Percentiles rank a stretch among this genome's conserved stretches.
phyloP scores from a whole-genome alignment of 2,888 invertebrate genomes.

The Rhopalosiphum nymphaeae region DNA sequence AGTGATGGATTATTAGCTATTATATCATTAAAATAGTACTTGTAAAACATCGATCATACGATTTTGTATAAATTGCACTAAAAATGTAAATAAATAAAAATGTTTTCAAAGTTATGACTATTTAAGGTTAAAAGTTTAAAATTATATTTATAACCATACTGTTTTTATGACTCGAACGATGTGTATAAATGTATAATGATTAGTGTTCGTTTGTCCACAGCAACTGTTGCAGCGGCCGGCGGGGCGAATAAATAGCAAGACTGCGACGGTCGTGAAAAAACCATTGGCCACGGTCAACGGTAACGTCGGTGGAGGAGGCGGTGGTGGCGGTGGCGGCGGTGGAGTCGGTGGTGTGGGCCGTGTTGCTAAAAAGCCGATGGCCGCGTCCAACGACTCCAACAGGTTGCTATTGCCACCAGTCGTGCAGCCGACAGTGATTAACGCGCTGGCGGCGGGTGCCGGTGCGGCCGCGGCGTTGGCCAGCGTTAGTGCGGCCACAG shows the following conservation, averaged over 20 bases:
- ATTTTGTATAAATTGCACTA: too few relatives aligned
- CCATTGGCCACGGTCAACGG: constrained; percentile 12
- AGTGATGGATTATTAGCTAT: too few relatives aligned
- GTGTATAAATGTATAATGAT: background rate
- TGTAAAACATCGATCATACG: too few relatives aligned
- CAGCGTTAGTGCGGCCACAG: constrained; percentile 30
- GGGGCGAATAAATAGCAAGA: background rate
- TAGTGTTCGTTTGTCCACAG: background rate
- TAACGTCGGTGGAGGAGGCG: background rate
- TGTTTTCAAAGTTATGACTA: too few relatives aligned
- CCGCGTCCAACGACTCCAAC: background rate
- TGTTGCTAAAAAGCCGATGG: background rate
- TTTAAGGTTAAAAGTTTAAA: background rate
- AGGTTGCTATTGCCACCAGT: constrained; percentile 35
- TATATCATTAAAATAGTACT: too few relatives aligned
- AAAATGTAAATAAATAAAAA: too few relatives aligned
- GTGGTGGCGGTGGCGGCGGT: background rate
- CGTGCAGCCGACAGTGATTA: constrained; percentile 46
- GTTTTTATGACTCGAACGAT: background rate
- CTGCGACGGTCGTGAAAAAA: background rate
- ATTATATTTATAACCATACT: background rate
- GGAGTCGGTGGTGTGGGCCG: background rate
- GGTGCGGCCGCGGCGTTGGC: constrained; percentile 46
- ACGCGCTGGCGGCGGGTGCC: constrained; percentile 33
- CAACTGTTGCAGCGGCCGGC: background rate